These are phyloP conservation scores for Acholoe squamosa DNA, from an alignment of 2,888 invertebrate genomes.

Conservation along the genomic window DNA sequence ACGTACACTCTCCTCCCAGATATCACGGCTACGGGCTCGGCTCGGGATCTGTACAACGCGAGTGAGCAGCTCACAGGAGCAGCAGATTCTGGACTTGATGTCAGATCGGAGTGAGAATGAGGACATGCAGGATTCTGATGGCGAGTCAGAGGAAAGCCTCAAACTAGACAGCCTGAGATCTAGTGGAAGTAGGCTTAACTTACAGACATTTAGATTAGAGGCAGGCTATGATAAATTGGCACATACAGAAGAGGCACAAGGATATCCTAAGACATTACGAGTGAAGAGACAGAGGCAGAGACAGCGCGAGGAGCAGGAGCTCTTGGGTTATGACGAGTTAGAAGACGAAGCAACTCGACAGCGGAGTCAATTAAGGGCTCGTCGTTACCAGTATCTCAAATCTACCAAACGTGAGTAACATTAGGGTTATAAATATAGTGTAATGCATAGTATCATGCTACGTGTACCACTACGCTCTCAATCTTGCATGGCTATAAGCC, in stretches of 20 bases:
- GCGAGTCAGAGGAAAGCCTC: not conserved
- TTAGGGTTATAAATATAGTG: no score
- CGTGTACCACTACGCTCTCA: no score
- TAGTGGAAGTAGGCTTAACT: not conserved
- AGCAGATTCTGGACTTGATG: constrained; percentile 1
- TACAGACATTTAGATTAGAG: not conserved
- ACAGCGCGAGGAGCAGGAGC: not conserved
- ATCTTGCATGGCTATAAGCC: no score
- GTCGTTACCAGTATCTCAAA: constrained; percentile 36
- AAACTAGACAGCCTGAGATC: not conserved
- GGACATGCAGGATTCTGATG: not conserved
- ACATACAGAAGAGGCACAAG: not conserved
- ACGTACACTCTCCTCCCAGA: not conserved
- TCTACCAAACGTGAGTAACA: not conserved
- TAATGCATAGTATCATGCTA: no score
- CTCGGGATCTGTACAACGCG: not conserved
- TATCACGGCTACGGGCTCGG: not conserved
- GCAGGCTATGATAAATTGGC: not conserved
- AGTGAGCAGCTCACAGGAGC: not conserved
- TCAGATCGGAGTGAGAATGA: not conserved
- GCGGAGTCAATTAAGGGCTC: constrained; percentile 17
- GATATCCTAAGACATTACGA: not conserved
- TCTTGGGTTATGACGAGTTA: not conserved
- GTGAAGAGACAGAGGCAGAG: constrained; percentile 33
- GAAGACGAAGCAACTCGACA: not conserved